A percentile compares a stretch with the other conserved stretches of the same genome.
Conservation (phyloP, 2,888 invertebrate genomes). For the Drosophila colorata region DNA sequence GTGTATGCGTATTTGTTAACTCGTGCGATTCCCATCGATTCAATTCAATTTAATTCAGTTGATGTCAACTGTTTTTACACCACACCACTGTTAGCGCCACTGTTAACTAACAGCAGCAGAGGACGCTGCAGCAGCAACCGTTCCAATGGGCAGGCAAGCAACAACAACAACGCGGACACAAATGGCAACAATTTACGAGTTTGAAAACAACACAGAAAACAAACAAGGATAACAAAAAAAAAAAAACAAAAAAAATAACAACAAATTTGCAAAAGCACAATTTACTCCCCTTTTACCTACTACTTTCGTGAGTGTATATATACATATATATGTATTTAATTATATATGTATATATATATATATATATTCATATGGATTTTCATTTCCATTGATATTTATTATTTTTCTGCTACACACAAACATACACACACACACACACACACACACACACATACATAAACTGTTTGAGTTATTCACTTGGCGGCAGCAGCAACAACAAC, state of each 20-base stretch:
- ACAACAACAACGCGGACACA: slow-evolving; percentile 38
- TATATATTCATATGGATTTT: slow-evolving; percentile 16
- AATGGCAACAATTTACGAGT: slow-evolving; percentile 53
- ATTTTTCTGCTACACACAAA: slow-evolving; percentile 28
- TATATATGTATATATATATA: slow-evolving; percentile 12
- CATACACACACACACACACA: slow-evolving; percentile 16
- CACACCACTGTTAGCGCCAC: slow-evolving; percentile 9
- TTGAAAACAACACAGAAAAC: slow-evolving; percentile 15
- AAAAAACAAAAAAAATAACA: slow-evolving; percentile 5
- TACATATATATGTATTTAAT: slow-evolving; percentile 13
- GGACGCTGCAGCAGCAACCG: slow-evolving; percentile 5
- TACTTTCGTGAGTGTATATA: slow-evolving; percentile 5
- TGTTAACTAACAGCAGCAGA: slow-evolving; percentile 8
- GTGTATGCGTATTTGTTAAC: slow-evolving; percentile 25
- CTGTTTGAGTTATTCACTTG: slow-evolving; percentile 18
- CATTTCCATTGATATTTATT: slow-evolving; percentile 53
- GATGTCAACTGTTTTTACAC: slow-evolving; percentile 4
- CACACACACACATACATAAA: slow-evolving; percentile 1
- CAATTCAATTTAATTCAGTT: too few species aligned
- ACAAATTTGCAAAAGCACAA: slow-evolving; percentile 46
- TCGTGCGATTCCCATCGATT: slow-evolving; percentile 35
- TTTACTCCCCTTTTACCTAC: slow-evolving; percentile 22
- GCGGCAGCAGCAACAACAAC: slow-evolving; percentile 21
- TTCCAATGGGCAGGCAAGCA: slow-evolving; percentile 19
- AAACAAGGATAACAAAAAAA: slow-evolving; percentile 1